Evolutionary conservation across 2,888 invertebrate species (phyloP).

Genomic region (Therioaphis trifolii): DNA sequence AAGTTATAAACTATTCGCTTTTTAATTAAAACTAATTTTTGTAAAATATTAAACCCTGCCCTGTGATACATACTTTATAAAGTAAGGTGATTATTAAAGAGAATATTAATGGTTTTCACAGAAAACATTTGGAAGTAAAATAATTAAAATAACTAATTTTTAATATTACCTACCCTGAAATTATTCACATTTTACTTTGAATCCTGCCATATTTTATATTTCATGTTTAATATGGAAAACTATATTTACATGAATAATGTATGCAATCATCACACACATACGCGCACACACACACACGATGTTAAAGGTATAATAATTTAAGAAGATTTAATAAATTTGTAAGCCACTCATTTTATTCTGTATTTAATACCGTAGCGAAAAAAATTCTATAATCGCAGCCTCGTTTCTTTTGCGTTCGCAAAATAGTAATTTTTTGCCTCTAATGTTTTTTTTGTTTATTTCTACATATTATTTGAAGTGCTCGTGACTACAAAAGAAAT

Average conservation of each 20-base stretch:
- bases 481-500: too few species aligned
- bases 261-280: constrained; percentile 46
- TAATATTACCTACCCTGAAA: constrained; percentile 1
- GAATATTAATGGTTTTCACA: constrained; percentile 7
- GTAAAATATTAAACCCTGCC: background rate
- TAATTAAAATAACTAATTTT: constrained; percentile 21
- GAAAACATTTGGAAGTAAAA: background rate
- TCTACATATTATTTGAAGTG: too few species aligned
- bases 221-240: constrained; percentile 1
- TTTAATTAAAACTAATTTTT: constrained; percentile 40
- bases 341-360: background rate
- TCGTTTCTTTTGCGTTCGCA: background rate
- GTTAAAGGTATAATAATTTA: constrained; percentile 25
- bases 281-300: too few species aligned
- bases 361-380: background rate
- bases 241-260: constrained; percentile 41
- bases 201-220: background rate
- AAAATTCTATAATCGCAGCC: constrained; percentile 6
- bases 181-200: background rate
- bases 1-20: constrained; percentile 3
- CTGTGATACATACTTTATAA: background rate
- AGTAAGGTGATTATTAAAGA: constrained; percentile 20
- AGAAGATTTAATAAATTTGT: constrained; percentile 23
- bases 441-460: too few species aligned
- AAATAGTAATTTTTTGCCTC: too few species aligned